Percentiles rank a stretch among this genome's conserved stretches.
Conservation (phyloP, 2,888 invertebrate genomes). For the Empis livida region DNA sequence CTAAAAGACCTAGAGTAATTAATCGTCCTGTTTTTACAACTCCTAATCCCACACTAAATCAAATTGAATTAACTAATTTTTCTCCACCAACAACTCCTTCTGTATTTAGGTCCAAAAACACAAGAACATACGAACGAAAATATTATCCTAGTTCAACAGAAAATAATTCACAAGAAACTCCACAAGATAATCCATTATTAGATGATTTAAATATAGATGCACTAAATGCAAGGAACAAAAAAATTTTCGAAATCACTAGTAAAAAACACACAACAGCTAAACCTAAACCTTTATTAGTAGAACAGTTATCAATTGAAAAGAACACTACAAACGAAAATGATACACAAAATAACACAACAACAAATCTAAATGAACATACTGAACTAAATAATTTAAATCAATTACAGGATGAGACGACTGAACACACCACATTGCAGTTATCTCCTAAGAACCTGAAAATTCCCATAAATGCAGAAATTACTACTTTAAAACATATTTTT, state of each 20-base stretch:
- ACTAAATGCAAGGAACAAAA: slow-evolving; percentile 40
- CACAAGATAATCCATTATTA: slow-evolving; percentile 23
- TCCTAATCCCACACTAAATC: slow-evolving; percentile 26
- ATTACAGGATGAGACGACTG: slow-evolving; percentile 28
- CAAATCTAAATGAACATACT: slow-evolving; percentile 8
- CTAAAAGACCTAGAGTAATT: slow-evolving; percentile 22
- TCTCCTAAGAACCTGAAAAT: slow-evolving; percentile 17
- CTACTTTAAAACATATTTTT: slow-evolving; percentile 12
- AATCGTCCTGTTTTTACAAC: slow-evolving; percentile 27
- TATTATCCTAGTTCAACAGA: slow-evolving; percentile 24
- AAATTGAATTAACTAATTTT: slow-evolving; percentile 21
- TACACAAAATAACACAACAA: neutral
- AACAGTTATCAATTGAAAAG: slow-evolving; percentile 8
- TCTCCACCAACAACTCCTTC: slow-evolving; percentile 25
- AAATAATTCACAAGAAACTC: slow-evolving; percentile 14
- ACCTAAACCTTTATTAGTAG: slow-evolving; percentile 20
- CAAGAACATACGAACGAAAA: slow-evolving; percentile 32
- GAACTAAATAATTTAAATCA: slow-evolving; percentile 31
- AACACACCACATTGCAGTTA: neutral
- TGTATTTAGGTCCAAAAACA: slow-evolving; percentile 27
- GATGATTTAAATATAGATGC: slow-evolving; percentile 39
- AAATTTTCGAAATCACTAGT: slow-evolving; percentile 38
- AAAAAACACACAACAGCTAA: slow-evolving; percentile 33
- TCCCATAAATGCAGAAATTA: slow-evolving; percentile 14
- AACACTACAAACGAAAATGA: slow-evolving; percentile 16